Evolutionary conservation across 2,113 vertebrate species (phyloP), one percentile per base, ranked within the genome.

Genomic region (Maccullochella peelii): DNA sequence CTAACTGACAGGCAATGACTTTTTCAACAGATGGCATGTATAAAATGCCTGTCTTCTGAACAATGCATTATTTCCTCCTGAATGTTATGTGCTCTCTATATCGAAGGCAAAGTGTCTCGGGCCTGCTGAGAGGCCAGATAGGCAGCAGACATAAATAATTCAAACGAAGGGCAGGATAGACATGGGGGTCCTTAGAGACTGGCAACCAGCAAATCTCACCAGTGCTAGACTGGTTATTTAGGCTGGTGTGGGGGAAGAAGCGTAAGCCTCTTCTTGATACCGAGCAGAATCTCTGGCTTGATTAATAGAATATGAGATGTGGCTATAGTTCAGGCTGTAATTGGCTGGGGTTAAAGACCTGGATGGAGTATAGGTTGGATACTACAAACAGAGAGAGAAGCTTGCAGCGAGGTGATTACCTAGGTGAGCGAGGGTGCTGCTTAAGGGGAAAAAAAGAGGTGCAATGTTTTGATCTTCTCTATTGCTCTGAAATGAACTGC

Each of bases 71-170:
- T 55, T 72, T 87, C 55, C 71, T 70, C 78, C 78, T 72, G 33
- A 77, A 73, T 58, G 62, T 69, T 27, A 30, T 52, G 36, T 30
- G 74, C 63, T 87, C 78, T 93, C 59, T 12, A 54, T 87, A 88
- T 90, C 75, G 88, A 85, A 86, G 73, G 59, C 69, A 71, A 72
- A 82, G 25, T 58, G 50, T 80, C 66, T 69, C 6, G 77, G 52
- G 65, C 77, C 71, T 83, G 73, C 84, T 59, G 85, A 89, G 86
- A 88, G 77, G 82, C 76, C 87, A 82, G 86, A 88, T 75, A 85
- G 75, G 80, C 82, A 72, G 67, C 75, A 8, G 36, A 62, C 84
- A 93, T 94, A 77, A 93, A 93, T 94, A 86, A 94, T 94, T 93
- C 89, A 94, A 70, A 52, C 2, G 14, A 40, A 79, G 67, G 73